These are phyloP conservation scores for Isoperla grammatica DNA, from an alignment of 2,888 invertebrate genomes.

Conservation along the genomic window DNA sequence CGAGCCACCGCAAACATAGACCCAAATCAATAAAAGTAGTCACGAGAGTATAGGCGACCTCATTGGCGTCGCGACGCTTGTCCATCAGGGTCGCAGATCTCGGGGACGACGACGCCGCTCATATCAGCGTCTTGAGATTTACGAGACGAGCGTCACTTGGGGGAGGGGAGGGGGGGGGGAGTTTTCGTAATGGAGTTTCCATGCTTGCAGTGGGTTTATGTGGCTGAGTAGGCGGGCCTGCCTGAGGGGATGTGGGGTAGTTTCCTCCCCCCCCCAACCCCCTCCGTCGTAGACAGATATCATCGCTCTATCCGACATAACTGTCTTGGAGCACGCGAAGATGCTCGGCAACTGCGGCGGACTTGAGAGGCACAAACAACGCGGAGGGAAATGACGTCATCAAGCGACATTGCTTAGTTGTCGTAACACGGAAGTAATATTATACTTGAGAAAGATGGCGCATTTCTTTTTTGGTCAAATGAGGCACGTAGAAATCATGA, in stretches of 20 bases:
- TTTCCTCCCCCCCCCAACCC: neutral
- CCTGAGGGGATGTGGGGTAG: slow-evolving; percentile 3
- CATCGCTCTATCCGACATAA: slow-evolving; percentile 2
- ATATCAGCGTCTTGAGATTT: slow-evolving; percentile 15
- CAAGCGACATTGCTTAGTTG: no score
- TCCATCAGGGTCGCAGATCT: neutral
- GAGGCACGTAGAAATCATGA: no score
- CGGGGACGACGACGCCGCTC: neutral
- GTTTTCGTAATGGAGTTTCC: slow-evolving; percentile 26
- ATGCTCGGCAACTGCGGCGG: no score
- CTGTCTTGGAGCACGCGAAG: no score
- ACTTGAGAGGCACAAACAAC: no score
- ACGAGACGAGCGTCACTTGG: slow-evolving; percentile 5
- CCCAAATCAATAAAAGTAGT: no score
- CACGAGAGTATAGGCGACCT: no score
- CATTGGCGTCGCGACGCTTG: no score
- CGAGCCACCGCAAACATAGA: no score
- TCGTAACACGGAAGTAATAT: no score
- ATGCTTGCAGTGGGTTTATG: slow-evolving; percentile 20
- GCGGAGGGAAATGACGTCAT: neutral
- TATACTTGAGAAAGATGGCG: no score
- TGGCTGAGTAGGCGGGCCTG: slow-evolving; percentile 6
- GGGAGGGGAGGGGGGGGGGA: neutral
- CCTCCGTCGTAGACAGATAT: neutral
- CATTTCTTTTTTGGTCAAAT: no score